Evolutionary conservation across 1,140 invertebrate species (phyloP), one percentile per base, ranked within the genome.

Genomic region (Aphis craccivora): DNA sequence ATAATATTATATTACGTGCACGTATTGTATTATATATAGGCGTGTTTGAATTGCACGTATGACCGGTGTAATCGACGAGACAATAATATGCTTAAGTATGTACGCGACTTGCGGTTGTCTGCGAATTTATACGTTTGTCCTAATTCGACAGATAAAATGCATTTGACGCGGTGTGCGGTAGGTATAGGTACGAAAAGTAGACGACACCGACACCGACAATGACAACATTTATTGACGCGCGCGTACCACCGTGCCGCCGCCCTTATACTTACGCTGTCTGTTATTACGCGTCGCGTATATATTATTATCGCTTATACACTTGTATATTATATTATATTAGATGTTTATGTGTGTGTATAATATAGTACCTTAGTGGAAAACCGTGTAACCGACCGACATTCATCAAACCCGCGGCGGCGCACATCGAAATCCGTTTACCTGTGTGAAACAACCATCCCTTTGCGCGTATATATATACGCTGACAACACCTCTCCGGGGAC

Each of bases 341-440:
- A 30, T 11, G 35, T 43, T 22, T 40, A 9, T 43, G 48, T 51
- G 48, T 51, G 48, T 51, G 48, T 48, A 11, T 48, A 48, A 30
- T 18, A 43, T 30, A 48, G 30, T 51, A 51, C 86, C 22, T 51
- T 90, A 90, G 89, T 90, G 89, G 89, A 90, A 90, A 90, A 90
- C 53, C 53, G 53, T 90, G 89, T 90, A 90, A 1, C 25, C 89
- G 51, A 60, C 53, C 35, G 89, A 88, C 86, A 88, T 90, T 35
- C 89, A 43, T 90, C 89, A 90, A 90, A 60, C 53, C 48, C 23
- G n/a, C 0, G 30, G 60, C 60, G 60, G 43, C 86, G 86, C 86
- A n/a, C 60, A 76, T 76, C 30, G 30, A 35, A 88, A 35, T 30
- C 43, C 86, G 86, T 88, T 88, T 88, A 87, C 86, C 86, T 87